These are phyloP conservation scores for Lordiphosa mommai DNA, from an alignment of 1,140 invertebrate species.

Conservation along the genomic window DNA sequence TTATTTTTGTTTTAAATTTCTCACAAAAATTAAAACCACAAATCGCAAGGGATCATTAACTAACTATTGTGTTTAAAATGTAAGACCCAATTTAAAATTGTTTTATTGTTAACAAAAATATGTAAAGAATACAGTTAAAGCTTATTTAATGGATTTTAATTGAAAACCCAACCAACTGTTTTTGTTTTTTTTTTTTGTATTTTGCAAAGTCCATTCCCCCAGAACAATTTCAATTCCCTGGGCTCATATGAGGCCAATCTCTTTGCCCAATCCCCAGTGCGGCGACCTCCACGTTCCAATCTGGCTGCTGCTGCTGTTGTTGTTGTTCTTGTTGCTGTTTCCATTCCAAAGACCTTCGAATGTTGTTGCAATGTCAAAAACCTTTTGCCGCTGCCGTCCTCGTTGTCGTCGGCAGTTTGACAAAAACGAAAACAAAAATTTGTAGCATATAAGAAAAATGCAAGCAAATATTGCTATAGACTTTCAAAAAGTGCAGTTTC, in stretches of 20 bases:
- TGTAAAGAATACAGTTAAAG: no score
- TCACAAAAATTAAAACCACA: no score
- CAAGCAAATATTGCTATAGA: slow-evolving; percentile 38
- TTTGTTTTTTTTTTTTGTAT: no score
- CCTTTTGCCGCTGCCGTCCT: slow-evolving; percentile 23
- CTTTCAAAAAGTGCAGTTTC: slow-evolving; percentile 42
- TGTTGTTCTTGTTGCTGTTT: slow-evolving; percentile 12
- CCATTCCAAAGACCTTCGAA: slow-evolving; percentile 43
- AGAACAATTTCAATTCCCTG: not conserved
- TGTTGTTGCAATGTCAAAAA: slow-evolving; percentile 48
- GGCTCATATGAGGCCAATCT: slow-evolving; percentile 1
- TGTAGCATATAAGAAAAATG: slow-evolving; percentile 48
- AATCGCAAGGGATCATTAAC: no score
- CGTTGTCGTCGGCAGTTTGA: slow-evolving; percentile 31
- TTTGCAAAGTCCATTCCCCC: not conserved
- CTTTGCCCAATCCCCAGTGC: slow-evolving; percentile 4
- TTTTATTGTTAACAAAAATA: no score
- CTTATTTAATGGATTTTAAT: not conserved
- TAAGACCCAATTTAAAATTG: no score
- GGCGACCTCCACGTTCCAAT: slow-evolving; percentile 8
- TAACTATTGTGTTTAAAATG: no score
- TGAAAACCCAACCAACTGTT: not conserved
- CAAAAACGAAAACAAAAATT: slow-evolving; percentile 26
- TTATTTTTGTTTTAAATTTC: no score
- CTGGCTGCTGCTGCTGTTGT: not conserved